Evolutionary conservation across 2,113 vertebrate genomes (phyloP).

Genomic region (Eolophus roseicapilla): DNA sequence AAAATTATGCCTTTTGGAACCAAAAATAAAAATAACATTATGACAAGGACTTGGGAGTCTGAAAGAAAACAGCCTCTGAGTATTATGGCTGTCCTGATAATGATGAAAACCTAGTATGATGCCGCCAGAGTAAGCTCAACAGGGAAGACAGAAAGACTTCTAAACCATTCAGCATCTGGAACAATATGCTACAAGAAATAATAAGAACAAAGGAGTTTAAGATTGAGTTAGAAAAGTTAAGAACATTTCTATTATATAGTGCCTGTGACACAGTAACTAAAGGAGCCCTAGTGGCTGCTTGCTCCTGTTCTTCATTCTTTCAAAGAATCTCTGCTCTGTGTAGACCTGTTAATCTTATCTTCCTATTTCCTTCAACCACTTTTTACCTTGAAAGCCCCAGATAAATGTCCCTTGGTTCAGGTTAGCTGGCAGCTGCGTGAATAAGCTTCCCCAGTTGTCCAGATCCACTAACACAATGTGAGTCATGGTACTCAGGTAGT

Average conservation of each 20-base stretch:
- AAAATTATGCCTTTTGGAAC: neutral
- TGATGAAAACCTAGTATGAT: neutral
- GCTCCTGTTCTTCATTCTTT: neutral
- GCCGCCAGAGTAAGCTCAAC: neutral
- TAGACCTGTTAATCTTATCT: neutral
- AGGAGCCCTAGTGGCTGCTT: neutral
- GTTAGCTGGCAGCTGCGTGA: conserved; percentile 77
- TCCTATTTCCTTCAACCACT: neutral
- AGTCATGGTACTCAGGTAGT: conserved; percentile 82
- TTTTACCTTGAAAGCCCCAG: conserved; percentile 85
- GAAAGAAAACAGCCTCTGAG: neutral
- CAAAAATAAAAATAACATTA: neutral
- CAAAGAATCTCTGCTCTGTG: neutral
- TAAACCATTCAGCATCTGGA: neutral
- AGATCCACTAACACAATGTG: conserved; percentile 85
- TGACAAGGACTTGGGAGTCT: neutral
- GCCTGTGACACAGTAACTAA: neutral
- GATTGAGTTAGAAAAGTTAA: neutral
- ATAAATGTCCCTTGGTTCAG: conserved; percentile 84
- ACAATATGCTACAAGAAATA: neutral
- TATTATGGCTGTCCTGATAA: neutral
- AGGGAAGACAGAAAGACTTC: neutral
- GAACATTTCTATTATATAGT: neutral
- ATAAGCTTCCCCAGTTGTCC: conserved; percentile 83
- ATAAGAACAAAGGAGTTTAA: neutral